phyloP scores from a whole-genome alignment of 1,140 invertebrate species.

The Spodoptera litura region DNA sequence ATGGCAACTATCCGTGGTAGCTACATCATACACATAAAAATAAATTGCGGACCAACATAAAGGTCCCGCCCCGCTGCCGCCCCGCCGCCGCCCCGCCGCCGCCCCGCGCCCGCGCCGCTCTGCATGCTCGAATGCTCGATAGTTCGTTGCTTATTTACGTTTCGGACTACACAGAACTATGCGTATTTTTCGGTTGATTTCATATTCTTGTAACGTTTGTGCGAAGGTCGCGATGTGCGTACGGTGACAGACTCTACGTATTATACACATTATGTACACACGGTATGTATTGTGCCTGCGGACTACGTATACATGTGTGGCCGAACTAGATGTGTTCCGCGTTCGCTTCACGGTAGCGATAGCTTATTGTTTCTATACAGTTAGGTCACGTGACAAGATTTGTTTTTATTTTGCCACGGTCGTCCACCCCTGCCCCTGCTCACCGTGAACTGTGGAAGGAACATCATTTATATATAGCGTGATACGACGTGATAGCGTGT shows the following conservation, averaged over 20 bases:
- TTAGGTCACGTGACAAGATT: conserved; percentile 28
- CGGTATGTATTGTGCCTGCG: background rate
- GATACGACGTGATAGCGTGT: background rate
- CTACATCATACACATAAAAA: conserved; percentile 27
- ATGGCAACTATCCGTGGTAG: background rate
- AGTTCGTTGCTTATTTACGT: background rate
- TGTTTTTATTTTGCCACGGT: conserved; percentile 16
- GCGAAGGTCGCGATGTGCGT: conserved; percentile 39
- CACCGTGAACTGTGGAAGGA: background rate
- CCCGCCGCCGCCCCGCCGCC: background rate
- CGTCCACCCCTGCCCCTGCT: conserved; percentile 2
- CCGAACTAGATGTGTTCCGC: conserved; percentile 19
- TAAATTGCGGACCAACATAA: conserved; percentile 14
- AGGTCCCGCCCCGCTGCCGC: background rate
- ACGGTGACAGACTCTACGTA: conserved; percentile 17
- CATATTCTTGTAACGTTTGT: conserved; percentile 28
- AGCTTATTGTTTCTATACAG: conserved; percentile 25
- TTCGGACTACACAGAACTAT: conserved; percentile 3
- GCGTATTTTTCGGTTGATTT: conserved; percentile 42
- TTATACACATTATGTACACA: background rate
- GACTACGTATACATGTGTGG: background rate
- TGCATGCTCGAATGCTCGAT: background rate
- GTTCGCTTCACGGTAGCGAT: conserved; percentile 12
- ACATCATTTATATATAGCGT: background rate
- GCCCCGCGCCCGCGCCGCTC: background rate